Evolutionary conservation across 2,113 vertebrate species (phyloP), one percentile per base, ranked within the genome.

Genomic region (Cavia porcellus): DNA sequence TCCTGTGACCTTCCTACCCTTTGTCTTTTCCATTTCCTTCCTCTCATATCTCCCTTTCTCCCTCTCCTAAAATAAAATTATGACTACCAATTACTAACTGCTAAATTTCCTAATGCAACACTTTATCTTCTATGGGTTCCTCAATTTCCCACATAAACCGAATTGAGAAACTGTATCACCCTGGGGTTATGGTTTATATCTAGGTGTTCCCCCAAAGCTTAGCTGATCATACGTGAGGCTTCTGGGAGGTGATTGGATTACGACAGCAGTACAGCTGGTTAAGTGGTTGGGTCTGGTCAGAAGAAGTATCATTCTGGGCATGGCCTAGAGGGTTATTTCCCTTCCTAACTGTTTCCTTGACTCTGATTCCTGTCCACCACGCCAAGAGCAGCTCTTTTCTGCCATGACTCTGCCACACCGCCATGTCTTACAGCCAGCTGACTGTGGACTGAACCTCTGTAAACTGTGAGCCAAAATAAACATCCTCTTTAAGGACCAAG

Each of bases 341-440:
- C 25, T 50, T 50, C 45, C 75, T 0, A 17, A 47, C 45, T 30
- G 13, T 42, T 50, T 28, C 75, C 13, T 28, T 77, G 5, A 12
- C 74, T 47, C 74, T 79, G 75, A 13, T 32, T 79, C 13, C 45
- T 50, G 25, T 50, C 6, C 45, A 30, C 45, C 45, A 17, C 8
- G 25, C 13, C 14, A 9, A 9, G 45, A 50, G 75, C 6, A 30
- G 15, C 45, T 79, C 75, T 79, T 47, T 47, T 50, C 45, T 30
- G 13, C 45, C 45, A 8, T 17, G 2, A 7, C 7, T 50, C 25
- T 79, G 28, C 45, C 28, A 14, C 13, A 25, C 25, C 0, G 0
- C 45, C 25, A 13, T 47, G 42, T 47, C 74, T 77, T 77, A 47
- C 0, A 47, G 38, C 13, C 75, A 79, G 45, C 45, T 30, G 75